Percentiles rank a stretch among this genome's conserved stretches.
phyloP scores from a whole-genome alignment of 2,888 invertebrate genomes.

The Sialis fuliginosa region DNA sequence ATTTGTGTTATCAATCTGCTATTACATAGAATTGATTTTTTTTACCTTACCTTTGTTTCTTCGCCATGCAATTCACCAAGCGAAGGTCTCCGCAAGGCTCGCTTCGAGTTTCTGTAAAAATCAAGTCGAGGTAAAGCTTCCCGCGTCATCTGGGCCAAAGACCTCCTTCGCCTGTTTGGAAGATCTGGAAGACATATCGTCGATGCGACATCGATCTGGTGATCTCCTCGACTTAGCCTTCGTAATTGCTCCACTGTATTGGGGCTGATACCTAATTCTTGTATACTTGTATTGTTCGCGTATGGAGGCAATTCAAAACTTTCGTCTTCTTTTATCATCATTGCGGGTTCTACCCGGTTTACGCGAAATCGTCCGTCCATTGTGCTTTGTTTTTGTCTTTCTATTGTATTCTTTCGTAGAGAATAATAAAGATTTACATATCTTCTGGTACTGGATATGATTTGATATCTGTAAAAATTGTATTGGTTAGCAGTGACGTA shows the following conservation, averaged over 20 bases:
- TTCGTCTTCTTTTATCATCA: too few species aligned
- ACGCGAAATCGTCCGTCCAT: not conserved
- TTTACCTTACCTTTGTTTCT: constrained; percentile 16
- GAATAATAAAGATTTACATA: too few species aligned
- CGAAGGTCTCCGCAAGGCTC: constrained; percentile 63
- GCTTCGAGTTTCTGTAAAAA: constrained; percentile 62
- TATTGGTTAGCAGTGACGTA: too few species aligned
- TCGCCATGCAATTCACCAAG: constrained; percentile 67
- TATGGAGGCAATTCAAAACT: too few species aligned
- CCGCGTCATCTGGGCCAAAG: constrained; percentile 48
- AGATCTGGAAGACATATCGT: constrained; percentile 15
- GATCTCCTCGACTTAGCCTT: too few species aligned
- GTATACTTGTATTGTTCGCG: too few species aligned
- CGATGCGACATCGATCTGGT: constrained; percentile 10
- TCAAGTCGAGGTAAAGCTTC: constrained; percentile 69
- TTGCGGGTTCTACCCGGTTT: not conserved
- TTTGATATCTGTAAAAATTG: too few species aligned
- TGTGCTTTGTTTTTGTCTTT: not conserved
- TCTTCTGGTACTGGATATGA: too few species aligned
- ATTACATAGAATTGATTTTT: too few species aligned
- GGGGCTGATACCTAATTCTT: too few species aligned
- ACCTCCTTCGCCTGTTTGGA: constrained; percentile 26
- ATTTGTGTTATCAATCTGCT: too few species aligned
- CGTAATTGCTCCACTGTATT: too few species aligned
- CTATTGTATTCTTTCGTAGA: not conserved